Conservation (phyloP, 2,888 invertebrate species). For the Drosophila macrospina region DNA sequence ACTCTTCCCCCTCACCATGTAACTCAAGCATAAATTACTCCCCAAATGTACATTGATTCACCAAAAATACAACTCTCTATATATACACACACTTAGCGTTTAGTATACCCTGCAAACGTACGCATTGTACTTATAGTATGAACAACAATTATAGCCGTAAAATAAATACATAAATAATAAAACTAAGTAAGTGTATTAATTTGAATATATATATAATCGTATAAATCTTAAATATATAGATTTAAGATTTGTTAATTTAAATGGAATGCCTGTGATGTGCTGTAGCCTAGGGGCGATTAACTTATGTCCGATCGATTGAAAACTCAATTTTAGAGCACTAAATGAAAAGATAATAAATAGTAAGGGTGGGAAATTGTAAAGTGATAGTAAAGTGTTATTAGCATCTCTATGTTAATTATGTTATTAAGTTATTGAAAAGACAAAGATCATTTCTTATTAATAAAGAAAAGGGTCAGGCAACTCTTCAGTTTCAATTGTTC, state of each 20-base stretch:
- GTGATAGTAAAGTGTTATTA: not conserved
- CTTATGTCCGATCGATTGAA: not conserved
- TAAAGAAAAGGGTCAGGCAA: no score
- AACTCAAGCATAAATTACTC: slow-evolving; percentile 16
- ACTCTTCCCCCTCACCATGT: slow-evolving; percentile 10
- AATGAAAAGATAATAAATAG: no score
- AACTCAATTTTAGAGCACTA: no score
- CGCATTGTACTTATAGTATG: slow-evolving; percentile 1
- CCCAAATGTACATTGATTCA: slow-evolving; percentile 35
- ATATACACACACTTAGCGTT: slow-evolving; percentile 25
- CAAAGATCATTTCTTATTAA: not conserved
- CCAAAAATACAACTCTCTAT: slow-evolving; percentile 11
- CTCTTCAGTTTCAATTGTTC: no score
- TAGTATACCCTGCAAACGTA: slow-evolving; percentile 42
- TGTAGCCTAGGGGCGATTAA: not conserved
- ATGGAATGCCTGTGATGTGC: not conserved
- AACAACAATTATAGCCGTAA: not conserved
- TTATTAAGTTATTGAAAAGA: no score
- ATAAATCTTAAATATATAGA: not conserved
- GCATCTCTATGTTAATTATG: no score
- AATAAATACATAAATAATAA: no score
- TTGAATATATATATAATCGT: slow-evolving; percentile 1
- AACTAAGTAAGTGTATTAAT: slow-evolving; percentile 36
- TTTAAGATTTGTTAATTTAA: not conserved
- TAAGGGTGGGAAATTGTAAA: no score